Evolutionary conservation across 2,113 vertebrate genomes (phyloP).

Genomic region (Pedetes capensis): DNA sequence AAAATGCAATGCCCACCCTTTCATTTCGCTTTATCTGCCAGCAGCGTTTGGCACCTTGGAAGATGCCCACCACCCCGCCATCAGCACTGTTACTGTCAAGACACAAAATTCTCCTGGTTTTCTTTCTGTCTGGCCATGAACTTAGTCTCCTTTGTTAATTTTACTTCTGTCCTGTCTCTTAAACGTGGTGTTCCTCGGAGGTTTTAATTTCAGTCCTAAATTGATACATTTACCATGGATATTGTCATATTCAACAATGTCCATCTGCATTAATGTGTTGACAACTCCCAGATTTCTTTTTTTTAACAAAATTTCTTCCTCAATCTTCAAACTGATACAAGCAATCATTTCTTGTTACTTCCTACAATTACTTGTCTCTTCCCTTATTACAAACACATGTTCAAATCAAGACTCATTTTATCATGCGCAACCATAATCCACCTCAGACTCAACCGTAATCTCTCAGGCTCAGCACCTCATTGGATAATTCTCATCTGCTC

Average conservation of each 20-base stretch:
- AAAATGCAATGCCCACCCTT: neutral
- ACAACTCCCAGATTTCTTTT: neutral
- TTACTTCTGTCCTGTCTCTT: neutral
- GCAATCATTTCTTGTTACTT: neutral
- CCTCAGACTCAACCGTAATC: neutral
- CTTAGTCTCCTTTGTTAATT: neutral
- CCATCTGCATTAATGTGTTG: neutral
- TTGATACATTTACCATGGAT: neutral
- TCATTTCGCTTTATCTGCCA: neutral
- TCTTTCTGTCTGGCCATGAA: neutral
- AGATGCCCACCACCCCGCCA: neutral
- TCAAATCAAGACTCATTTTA: neutral
- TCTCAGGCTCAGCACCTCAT: neutral
- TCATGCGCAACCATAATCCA: neutral
- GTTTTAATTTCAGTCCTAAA: neutral
- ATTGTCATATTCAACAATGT: neutral
- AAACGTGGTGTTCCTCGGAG: neutral
- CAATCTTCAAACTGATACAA: neutral
- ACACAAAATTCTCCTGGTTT: neutral
- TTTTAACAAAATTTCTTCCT: neutral
- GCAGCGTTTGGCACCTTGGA: neutral
- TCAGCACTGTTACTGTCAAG: neutral
- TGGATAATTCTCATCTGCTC: neutral
- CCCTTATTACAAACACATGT: neutral
- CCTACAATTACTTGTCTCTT: neutral